Conservation (phyloP, 2,888 invertebrate species). For the Biston stratarius region DNA sequence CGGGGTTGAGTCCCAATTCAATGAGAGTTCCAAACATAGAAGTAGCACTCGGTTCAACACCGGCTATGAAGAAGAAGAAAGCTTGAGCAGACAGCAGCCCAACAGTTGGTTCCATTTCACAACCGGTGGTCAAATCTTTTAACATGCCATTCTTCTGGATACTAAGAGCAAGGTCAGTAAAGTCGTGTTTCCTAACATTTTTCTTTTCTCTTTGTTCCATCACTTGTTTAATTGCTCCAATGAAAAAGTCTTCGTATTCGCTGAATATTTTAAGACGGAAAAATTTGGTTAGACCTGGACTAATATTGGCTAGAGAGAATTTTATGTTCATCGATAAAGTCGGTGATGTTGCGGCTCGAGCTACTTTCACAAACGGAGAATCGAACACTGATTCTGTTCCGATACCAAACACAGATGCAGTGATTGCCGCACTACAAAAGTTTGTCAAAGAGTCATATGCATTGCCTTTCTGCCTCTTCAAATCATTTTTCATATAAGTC, state of each 20-base stretch:
- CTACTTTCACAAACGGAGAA: conserved; percentile 61
- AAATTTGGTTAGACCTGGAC: conserved; percentile 43
- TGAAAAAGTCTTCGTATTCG: conserved; percentile 63
- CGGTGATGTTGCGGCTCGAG: conserved; percentile 43
- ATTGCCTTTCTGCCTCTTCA: conserved; percentile 36
- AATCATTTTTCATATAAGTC: conserved; percentile 51
- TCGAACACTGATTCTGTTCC: conserved; percentile 3
- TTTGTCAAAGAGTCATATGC: conserved; percentile 51
- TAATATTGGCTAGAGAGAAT: conserved; percentile 23
- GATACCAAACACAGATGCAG: conserved; percentile 11
- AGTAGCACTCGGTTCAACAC: conserved; percentile 10
- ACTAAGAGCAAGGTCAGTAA: conserved; percentile 61
- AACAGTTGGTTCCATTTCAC: conserved; percentile 14
- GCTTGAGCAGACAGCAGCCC: conserved; percentile 11
- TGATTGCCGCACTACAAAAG: conserved; percentile 52
- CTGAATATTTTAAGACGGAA: conserved; percentile 57
- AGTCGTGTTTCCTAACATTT: conserved; percentile 61
- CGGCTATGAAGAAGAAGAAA: conserved; percentile 15
- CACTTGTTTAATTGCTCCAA: conserved; percentile 61
- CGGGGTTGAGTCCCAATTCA: conserved; percentile 8
- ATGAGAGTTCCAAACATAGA: conserved; percentile 5
- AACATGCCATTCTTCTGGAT: conserved; percentile 61
- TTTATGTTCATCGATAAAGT: conserved; percentile 41
- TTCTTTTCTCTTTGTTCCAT: conserved; percentile 57
- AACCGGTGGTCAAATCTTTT: conserved; percentile 52